These are phyloP conservation scores for Lamprotornis superbus DNA, from an alignment of 2,113 vertebrate genomes.

Conservation along the genomic window DNA sequence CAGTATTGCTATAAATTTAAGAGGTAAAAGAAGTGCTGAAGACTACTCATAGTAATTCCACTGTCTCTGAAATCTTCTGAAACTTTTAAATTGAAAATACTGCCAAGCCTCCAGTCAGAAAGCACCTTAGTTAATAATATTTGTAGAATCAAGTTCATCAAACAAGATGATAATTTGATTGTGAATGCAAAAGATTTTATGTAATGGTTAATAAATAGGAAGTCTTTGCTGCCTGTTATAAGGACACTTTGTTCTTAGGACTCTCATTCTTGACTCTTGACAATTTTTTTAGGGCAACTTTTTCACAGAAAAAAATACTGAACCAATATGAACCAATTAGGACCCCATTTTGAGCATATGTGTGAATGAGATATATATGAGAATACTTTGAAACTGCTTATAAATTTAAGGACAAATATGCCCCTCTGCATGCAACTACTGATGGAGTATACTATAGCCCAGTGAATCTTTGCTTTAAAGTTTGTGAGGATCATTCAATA, in stretches of 20 bases:
- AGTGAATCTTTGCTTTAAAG: neutral
- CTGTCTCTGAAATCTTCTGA: neutral
- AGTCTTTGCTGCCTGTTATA: neutral
- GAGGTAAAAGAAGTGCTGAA: neutral
- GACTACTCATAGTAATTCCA: neutral
- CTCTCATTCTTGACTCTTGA: neutral
- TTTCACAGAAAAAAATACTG: neutral
- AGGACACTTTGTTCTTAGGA: neutral
- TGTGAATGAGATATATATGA: neutral
- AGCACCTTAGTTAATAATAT: neutral
- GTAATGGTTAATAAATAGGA: neutral
- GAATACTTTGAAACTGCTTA: neutral
- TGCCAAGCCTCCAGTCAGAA: neutral
- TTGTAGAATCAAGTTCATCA: neutral
- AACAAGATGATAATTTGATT: neutral
- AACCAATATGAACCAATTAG: neutral
- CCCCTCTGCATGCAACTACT: neutral
- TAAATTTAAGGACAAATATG: neutral
- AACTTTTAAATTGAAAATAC: neutral
- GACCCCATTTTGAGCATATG: neutral
- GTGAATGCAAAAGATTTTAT: neutral
- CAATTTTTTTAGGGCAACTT: neutral
- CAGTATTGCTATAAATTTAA: neutral
- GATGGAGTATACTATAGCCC: neutral
- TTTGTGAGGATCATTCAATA: neutral